Evolutionary conservation across 1,140 invertebrate species (phyloP), one percentile per base, ranked within the genome.

Genomic region (Papilio helenus): DNA sequence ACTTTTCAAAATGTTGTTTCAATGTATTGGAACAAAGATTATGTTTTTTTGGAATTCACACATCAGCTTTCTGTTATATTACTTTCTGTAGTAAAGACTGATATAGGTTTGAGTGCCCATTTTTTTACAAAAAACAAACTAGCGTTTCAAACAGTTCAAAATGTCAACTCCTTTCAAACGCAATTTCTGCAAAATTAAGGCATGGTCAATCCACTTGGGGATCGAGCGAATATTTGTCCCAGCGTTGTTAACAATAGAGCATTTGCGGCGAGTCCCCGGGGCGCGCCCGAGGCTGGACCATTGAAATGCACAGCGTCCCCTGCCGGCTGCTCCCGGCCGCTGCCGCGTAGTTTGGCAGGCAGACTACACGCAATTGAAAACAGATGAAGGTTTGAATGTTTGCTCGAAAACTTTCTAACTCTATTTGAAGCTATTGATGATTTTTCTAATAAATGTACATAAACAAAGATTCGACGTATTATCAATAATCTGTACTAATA

Each of bases 231-330:
- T 77, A 77, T 65, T 77, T 77, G 76, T 77, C 76, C 34, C 34
- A 18, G 55, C 76, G 34, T 77, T 77, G 76, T 77, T 77, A 77
- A 77, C 76, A 77, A 77, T 77, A 77, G 76, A 61, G 76, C 51
- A 77, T 77, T 77, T 77, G 51, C 58, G 74, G 74, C 74, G 14
- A 23, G 18, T 61, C 55, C 76, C 76, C 55, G n/a, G 55, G 76
- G 76, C 76, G 55, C 74, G 49, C 74, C 20, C 16, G n/a, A 16
- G 44, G 49, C 73, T 76, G 74, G 49, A 77, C 76, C 39, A 77
- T 77, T 77, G 73, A 82, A 81, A 78, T 76, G 79, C 79, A 23
- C 49, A 26, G 20, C 42, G 65, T 16, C 39, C 51, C 18, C 51
- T 55, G 51, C 51, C 51, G 18, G 46, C 16, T 20, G 61, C 39